These are phyloP conservation scores for Melieria picta DNA, from an alignment of 2,888 invertebrate species.

Conservation along the genomic window DNA sequence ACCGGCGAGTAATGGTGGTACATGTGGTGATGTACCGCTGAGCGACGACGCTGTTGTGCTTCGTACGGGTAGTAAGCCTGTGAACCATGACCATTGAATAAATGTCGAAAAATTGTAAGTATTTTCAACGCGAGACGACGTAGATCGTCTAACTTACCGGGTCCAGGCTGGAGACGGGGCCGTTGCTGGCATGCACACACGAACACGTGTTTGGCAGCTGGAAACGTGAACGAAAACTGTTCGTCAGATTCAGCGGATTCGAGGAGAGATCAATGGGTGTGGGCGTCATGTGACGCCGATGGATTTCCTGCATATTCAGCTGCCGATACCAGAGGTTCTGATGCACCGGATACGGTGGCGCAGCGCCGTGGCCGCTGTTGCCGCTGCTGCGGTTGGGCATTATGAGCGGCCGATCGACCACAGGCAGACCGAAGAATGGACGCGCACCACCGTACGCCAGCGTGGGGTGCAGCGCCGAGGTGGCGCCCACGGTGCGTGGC, in stretches of 20 bases:
- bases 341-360: conserved; percentile 78
- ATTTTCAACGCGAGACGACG: background rate
- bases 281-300: conserved; percentile 68
- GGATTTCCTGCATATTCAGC: conserved; percentile 73
- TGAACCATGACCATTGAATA: conserved; percentile 10
- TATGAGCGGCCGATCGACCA: conserved; percentile 20
- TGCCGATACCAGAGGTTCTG: conserved; percentile 80
- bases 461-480: conserved; percentile 14
- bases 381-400: conserved; percentile 27
- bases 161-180: conserved; percentile 62
- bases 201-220: conserved; percentile 59
- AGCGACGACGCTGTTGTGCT: conserved; percentile 61
- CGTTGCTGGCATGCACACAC: conserved; percentile 62
- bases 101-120: background rate
- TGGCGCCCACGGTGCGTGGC: conserved; percentile 4
- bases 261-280: conserved; percentile 65
- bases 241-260: conserved; percentile 61
- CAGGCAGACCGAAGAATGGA: background rate
- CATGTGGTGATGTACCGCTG: conserved; percentile 81
- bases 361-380: conserved; percentile 47
- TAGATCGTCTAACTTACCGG: conserved; percentile 50
- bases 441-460: background rate
- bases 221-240: conserved; percentile 58
- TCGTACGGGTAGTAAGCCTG: conserved; percentile 51
- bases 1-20: conserved; percentile 74